These are phyloP conservation scores for Penelope pileata DNA, from an alignment of 2,113 vertebrate species.

Conservation along the genomic window DNA sequence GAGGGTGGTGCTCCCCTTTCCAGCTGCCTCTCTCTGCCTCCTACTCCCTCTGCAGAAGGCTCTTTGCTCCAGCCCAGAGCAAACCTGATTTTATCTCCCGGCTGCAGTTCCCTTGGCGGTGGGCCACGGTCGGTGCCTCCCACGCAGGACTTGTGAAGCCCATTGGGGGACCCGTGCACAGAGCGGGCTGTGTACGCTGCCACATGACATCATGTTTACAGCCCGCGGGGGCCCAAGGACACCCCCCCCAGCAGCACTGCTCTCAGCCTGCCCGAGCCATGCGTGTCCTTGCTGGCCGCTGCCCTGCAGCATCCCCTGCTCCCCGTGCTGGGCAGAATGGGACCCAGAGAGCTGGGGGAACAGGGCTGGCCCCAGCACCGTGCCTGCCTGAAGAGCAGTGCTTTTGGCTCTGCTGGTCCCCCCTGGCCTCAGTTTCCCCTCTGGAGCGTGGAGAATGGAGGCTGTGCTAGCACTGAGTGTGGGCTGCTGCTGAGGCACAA, in stretches of 20 bases:
- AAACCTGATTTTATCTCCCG: conserved; percentile 73
- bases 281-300: not conserved
- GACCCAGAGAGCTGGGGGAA: not conserved
- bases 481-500: not conserved
- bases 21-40: not conserved
- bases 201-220: conserved; percentile 60
- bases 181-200: conserved; percentile 30
- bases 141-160: conserved; percentile 60
- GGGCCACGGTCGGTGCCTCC: conserved; percentile 59
- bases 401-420: not conserved
- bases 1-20: not conserved
- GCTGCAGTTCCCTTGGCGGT: conserved; percentile 67
- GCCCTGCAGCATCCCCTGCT: not conserved
- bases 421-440: not conserved
- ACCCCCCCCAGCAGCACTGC: not conserved
- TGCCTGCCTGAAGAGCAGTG: not conserved
- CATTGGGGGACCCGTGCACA: conserved; percentile 37
- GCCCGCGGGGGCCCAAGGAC: conserved; percentile 53
- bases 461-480: not conserved
- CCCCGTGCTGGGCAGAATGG: not conserved
- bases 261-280: not conserved
- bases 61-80: conserved; percentile 66
- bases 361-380: not conserved
- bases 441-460: not conserved
- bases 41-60: conserved; percentile 10